Evolutionary conservation across 30 jellyfish, hydroid and myxozoan genomes (phyloP), one percentile per base, ranked within the genome.

Genomic region (Rhopilema esculentum): DNA sequence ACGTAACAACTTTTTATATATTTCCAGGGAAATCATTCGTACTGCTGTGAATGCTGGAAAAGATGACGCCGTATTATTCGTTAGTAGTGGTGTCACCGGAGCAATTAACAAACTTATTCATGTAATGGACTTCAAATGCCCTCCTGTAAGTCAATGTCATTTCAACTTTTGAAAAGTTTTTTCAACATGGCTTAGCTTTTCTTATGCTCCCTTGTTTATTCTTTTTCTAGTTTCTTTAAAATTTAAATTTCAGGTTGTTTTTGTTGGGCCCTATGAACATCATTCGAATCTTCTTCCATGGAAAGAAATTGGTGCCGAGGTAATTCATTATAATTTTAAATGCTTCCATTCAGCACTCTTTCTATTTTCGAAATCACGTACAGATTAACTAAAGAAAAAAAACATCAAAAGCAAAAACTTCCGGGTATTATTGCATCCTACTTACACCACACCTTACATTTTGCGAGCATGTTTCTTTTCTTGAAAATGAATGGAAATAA

Each of bases 221-320:
- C 0, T 51, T 51, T 51, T 51, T n/a, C n/a, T n/a, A n/a, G n/a
- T n/a, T 69, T 22, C 52, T 27, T 21, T 31, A 69, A 69, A 28
- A 20, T 69, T 31, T 21, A 17, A 1, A 28, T 49, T 22, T 4
- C 79, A 62, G 79, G 78, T 78, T 51, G 89, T 78, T 0, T 78
- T 78, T 78, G 78, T 78, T 26, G 49, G 89, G 29, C 89, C 89
- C 6, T 78, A 51, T 61, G 89, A 78, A 62, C 89, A 78, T 53
- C 89, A 78, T 78, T 78, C 89, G 25, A 78, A 78, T 53, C 29
- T 78, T 57, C 65, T 78, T 8, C 89, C 89, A 24, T 78, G 89
- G 89, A 78, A 78, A 78, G 89, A 78, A 21, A 62, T 62, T 8
- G 89, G 89, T 8, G 72, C 52, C 24, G 62, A 70, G 81, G 81